Conservation (phyloP, 2,113 vertebrate genomes). For the Spea multiplicata region DNA sequence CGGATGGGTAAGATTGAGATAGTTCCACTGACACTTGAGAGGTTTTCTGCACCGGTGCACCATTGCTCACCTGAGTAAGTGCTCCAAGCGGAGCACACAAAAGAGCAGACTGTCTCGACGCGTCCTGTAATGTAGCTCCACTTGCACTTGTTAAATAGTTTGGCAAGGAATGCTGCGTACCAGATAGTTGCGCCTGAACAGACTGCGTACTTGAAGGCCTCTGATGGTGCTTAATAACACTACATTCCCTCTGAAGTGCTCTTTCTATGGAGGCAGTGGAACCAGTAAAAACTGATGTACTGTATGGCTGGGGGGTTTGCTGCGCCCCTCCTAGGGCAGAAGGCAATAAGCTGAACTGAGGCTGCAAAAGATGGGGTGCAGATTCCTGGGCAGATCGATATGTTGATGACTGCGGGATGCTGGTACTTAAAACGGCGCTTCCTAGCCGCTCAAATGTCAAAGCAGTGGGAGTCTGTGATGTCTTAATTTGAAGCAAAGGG, state of each 20-base stretch:
- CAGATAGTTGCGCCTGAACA: slow-evolving; percentile 82
- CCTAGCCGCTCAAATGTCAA: slow-evolving; percentile 88
- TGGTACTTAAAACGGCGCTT: slow-evolving; percentile 74
- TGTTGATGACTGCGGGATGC: slow-evolving; percentile 92
- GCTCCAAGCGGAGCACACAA: slow-evolving; percentile 81
- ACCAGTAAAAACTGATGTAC: slow-evolving; percentile 84
- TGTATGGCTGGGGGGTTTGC: slow-evolving; percentile 51
- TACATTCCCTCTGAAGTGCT: slow-evolving; percentile 99
- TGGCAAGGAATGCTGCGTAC: slow-evolving; percentile 87
- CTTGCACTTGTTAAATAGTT: slow-evolving; percentile 78
- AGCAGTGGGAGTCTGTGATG: slow-evolving; percentile 82
- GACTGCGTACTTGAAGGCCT: slow-evolving; percentile 93
- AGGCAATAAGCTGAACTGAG: slow-evolving; percentile 75
- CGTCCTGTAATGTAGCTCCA: slow-evolving; percentile 83
- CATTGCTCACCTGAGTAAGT: slow-evolving; percentile 81
- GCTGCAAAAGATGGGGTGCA: slow-evolving; percentile 93
- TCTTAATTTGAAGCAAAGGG: slow-evolving; percentile 86
- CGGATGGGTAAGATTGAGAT: slow-evolving; percentile 79
- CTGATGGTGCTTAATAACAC: slow-evolving; percentile 99
- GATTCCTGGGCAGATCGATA: slow-evolving; percentile 98
- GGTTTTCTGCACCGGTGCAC: slow-evolving; percentile 79
- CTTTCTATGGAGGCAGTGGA: slow-evolving; percentile 86
- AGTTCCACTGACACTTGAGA: slow-evolving; percentile 75
- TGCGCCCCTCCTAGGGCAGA: slow-evolving; percentile 31
- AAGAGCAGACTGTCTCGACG: slow-evolving; percentile 77